phyloP scores from a whole-genome alignment of 2,888 invertebrate species.

The Coremacera marginata region DNA sequence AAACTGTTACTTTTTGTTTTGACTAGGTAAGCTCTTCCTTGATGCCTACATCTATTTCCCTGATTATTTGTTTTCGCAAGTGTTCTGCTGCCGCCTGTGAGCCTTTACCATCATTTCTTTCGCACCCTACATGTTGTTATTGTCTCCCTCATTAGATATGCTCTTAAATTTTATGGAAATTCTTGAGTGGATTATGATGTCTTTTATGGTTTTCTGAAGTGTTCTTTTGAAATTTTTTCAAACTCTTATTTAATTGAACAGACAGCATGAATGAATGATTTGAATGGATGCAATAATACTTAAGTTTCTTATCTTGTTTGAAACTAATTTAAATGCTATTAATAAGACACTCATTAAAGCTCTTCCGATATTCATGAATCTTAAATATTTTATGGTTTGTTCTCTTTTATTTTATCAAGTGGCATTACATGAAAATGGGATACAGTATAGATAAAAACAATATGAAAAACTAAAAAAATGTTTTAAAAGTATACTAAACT shows the following conservation, averaged over 20 bases:
- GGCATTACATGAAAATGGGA: background rate
- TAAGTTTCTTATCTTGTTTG: constrained; percentile 19
- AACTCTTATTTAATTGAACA: background rate
- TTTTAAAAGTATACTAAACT: background rate
- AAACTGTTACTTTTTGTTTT: too few species aligned
- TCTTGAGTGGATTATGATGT: constrained; percentile 28
- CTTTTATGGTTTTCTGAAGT: constrained; percentile 25
- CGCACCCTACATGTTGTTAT: too few species aligned
- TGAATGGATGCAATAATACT: constrained; percentile 21
- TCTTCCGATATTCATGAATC: background rate
- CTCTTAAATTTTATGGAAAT: constrained; percentile 14
- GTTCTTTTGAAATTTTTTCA: background rate
- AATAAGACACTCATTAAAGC: constrained; percentile 23
- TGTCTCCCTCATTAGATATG: background rate
- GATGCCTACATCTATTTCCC: too few species aligned
- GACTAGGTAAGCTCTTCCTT: too few species aligned
- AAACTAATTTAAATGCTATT: constrained; percentile 33
- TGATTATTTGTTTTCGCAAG: too few species aligned
- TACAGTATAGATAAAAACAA: background rate
- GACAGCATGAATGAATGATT: background rate
- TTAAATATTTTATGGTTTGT: background rate
- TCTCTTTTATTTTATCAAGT: background rate
- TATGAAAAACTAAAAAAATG: too few species aligned
- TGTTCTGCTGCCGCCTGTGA: too few species aligned
- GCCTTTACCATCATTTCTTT: too few species aligned